Percentiles rank a stretch among this genome's conserved stretches.
Conservation (phyloP, 2,888 invertebrate species). For the Lycaena phlaeas region DNA sequence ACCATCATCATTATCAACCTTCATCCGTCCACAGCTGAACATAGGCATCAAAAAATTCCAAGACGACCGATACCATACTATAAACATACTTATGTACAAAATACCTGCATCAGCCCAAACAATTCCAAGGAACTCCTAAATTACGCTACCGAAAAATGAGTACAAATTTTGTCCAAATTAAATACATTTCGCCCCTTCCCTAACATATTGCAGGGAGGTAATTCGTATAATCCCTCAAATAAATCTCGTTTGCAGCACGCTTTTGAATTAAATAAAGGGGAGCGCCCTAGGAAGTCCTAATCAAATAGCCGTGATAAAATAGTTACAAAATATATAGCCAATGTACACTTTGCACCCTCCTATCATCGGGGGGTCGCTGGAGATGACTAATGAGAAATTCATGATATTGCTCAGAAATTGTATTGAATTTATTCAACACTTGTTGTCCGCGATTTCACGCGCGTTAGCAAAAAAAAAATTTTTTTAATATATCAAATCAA, state of each 20-base stretch:
- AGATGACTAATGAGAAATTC: conserved; percentile 62
- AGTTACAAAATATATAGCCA: conserved; percentile 24
- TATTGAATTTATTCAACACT: no score
- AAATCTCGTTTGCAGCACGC: conserved; percentile 54
- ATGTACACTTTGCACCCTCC: conserved; percentile 33
- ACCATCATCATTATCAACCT: no score
- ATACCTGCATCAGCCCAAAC: no score
- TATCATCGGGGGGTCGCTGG: conserved; percentile 34
- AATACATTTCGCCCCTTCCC: not conserved
- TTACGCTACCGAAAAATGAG: no score
- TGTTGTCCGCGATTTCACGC: no score
- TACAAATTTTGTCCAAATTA: conserved; percentile 4
- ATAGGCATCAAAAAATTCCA: no score
- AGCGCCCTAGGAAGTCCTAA: conserved; percentile 39
- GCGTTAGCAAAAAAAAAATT: no score
- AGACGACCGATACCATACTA: no score
- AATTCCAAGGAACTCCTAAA: no score
- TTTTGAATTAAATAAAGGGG: conserved; percentile 29
- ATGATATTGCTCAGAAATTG: conserved; percentile 29
- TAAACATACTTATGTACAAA: no score
- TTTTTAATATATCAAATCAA: no score
- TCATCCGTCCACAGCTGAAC: no score
- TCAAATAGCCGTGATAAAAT: conserved; percentile 62
- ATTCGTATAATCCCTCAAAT: conserved; percentile 36
- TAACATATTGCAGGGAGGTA: conserved; percentile 8